A percentile compares a stretch with the other conserved stretches of the same genome.
Evolutionary conservation across 2,888 invertebrate species (phyloP).

Genomic region (Cephus spinipes): DNA sequence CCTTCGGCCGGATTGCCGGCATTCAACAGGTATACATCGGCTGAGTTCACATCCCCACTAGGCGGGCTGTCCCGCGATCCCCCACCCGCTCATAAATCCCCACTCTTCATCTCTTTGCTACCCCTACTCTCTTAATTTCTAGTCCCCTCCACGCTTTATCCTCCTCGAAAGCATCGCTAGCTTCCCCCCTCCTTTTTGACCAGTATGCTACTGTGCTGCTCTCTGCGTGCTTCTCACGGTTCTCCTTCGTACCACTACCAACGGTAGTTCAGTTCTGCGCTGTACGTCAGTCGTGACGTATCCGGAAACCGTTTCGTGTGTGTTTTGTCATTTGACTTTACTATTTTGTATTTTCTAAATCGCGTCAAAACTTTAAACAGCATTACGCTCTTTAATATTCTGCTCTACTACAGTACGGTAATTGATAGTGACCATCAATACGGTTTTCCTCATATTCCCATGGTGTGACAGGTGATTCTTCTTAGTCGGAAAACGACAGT

Average conservation of each 20-base stretch:
- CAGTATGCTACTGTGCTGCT: not conserved
- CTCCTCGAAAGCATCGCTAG: not conserved
- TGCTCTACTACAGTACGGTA: not conserved
- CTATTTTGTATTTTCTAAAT: not conserved
- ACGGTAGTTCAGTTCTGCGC: not conserved
- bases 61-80: not conserved
- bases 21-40: slow-evolving; percentile 6
- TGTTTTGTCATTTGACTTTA: not conserved
- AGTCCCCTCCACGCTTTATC: not conserved
- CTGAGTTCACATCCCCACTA: not conserved
- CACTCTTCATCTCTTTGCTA: not conserved
- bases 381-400: not conserved
- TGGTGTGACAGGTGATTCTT: not conserved
- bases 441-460: not conserved
- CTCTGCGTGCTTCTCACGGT: not conserved
- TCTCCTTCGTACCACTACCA: not conserved
- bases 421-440: not conserved
- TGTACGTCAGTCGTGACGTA: not conserved
- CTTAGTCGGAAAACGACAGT: not conserved
- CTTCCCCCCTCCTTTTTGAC: not conserved
- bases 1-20: not conserved
- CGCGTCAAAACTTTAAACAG: not conserved
- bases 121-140: not conserved
- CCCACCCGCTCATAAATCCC: not conserved
- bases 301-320: not conserved